phyloP scores from a whole-genome alignment of 2,113 vertebrate genomes.

The Austrofundulus limnaeus region DNA sequence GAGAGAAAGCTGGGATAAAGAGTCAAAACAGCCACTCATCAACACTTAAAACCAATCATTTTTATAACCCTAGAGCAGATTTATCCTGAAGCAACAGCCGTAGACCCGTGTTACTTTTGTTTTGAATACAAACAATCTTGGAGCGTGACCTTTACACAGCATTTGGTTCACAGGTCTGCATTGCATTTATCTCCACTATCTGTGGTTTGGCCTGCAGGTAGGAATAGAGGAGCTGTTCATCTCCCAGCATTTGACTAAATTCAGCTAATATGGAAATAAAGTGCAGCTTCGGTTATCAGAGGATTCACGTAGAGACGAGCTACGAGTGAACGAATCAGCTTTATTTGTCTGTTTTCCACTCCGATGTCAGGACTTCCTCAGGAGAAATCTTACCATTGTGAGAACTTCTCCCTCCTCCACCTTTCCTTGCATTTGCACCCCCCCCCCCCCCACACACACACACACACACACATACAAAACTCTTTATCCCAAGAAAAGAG shows the following conservation, averaged over 20 bases:
- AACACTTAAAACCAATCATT: no score
- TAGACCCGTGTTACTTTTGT: background rate
- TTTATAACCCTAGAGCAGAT: no score
- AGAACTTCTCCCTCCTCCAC: conserved; percentile 53
- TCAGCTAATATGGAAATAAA: conserved; percentile 65
- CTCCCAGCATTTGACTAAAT: conserved; percentile 75
- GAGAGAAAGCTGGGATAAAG: no score
- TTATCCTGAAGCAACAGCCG: background rate
- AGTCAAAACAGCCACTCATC: no score
- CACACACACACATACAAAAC: no score
- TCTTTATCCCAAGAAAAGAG: conserved; percentile 57
- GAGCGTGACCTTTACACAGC: background rate
- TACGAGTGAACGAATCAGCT: background rate
- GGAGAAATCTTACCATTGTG: conserved; percentile 76
- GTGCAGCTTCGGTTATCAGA: conserved; percentile 23
- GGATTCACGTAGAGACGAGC: background rate
- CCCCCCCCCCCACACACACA: conserved; percentile 6
- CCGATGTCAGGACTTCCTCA: conserved; percentile 36
- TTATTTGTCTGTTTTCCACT: background rate
- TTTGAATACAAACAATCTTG: conserved; percentile 12
- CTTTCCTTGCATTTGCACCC: background rate
- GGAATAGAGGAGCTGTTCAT: conserved; percentile 49
- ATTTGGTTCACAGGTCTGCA: background rate
- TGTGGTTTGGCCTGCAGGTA: conserved; percentile 6
- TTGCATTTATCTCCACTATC: conserved; percentile 37